A percentile compares a stretch with the other conserved stretches of the same genome.
Evolutionary conservation across 2,888 invertebrate species (phyloP).

Genomic region (Lottia scabra): DNA sequence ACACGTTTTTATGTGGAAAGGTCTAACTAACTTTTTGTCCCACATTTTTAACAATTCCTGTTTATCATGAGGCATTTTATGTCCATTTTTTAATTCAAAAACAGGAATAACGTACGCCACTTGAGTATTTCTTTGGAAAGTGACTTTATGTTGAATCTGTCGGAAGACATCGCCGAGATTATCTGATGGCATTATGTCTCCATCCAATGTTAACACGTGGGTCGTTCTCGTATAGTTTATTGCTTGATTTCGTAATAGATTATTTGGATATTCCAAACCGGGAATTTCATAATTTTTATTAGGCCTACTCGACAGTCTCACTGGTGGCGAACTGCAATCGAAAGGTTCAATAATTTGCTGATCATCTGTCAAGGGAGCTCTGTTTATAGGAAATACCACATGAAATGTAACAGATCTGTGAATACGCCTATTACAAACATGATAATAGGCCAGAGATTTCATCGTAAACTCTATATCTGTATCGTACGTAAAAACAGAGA

Average conservation of each 20-base stretch:
- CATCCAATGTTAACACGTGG: slow-evolving; percentile 72
- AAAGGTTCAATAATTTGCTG: slow-evolving; percentile 12
- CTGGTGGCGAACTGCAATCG: slow-evolving; percentile 16
- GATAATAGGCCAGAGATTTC: slow-evolving; percentile 68
- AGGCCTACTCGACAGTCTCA: too few species aligned
- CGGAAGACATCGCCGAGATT: slow-evolving; percentile 67
- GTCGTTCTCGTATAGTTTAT: slow-evolving; percentile 69
- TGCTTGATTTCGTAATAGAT: slow-evolving; percentile 73
- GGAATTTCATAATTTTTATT: slow-evolving; percentile 62
- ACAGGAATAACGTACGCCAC: slow-evolving; percentile 73
- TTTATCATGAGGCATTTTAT: slow-evolving; percentile 68
- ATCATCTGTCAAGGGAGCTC: slow-evolving; percentile 24
- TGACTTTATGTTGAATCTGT: slow-evolving; percentile 57
- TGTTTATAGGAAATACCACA: slow-evolving; percentile 70
- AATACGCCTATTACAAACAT: slow-evolving; percentile 67
- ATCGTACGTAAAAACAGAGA: slow-evolving; percentile 71
- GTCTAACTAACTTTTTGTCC: slow-evolving; percentile 68
- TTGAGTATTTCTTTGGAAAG: slow-evolving; percentile 17
- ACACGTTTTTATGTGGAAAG: slow-evolving; percentile 73
- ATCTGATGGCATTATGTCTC: slow-evolving; percentile 72
- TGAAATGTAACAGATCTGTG: slow-evolving; percentile 71
- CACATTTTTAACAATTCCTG: slow-evolving; percentile 68
- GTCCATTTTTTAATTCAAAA: slow-evolving; percentile 70
- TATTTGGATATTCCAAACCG: slow-evolving; percentile 71
- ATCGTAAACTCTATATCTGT: slow-evolving; percentile 68